Base-by-base conservation (phyloP, 2,113 vertebrate genomes). In the Pelecanus crispus region DNA sequence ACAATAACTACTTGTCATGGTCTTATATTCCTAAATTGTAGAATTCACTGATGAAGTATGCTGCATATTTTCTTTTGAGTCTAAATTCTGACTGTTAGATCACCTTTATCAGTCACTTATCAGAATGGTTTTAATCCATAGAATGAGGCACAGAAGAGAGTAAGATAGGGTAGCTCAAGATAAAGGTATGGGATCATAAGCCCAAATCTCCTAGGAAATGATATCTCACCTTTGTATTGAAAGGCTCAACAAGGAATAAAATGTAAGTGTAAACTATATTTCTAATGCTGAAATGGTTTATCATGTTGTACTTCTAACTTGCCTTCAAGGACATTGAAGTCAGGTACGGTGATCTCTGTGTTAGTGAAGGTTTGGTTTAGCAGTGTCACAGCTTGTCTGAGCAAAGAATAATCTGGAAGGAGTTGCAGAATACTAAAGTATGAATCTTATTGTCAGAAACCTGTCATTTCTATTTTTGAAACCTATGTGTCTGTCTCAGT, bases 151-250 rank as follows among this genome's bases (percentile, higher is more conserved):
- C 24, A 34, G 53, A 92, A 86, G 42, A 93, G 21, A 61, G n/a
- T 56, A 65, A 88, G 62, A 81, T 31, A 82, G 25, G 14, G 29
- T 91, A 82, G 79, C 38, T 78, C 73, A 92, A 53, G 81, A 90
- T 73, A 75, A 83, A 94, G 62, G 78, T 52, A 85, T 6, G 17
- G 28, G 78, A 81, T 92, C 82, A 80, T 74, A 93, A 82, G 55
- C 93, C 50, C 36, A 80, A 63, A 88, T 88, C 62, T 86, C 90
- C 26, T 18, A 93, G 87, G 92, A 96, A 94, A 91, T 96, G 12
- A 94, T 86, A 97, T 92, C 88, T 91, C 89, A 90, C 73, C 66
- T 94, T 91, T 71, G 26, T 88, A 81, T 25, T 92, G 92, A 92
- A 94, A 92, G 42, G 61, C 50, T 97, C 59, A 93, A 53, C 81